Evolutionary conservation across 2,888 invertebrate genomes (phyloP), one percentile per base, ranked within the genome.

Genomic region (Apodemia zela): DNA sequence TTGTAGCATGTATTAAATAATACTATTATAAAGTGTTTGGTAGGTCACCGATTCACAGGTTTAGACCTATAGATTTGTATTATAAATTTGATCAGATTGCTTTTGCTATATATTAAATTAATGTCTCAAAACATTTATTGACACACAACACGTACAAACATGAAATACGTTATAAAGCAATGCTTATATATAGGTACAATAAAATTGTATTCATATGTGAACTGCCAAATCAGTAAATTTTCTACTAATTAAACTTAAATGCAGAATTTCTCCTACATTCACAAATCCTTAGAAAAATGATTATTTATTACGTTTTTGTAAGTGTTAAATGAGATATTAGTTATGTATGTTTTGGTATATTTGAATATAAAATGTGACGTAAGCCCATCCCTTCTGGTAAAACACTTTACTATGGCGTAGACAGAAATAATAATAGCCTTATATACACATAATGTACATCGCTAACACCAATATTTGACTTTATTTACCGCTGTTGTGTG

Each of bases 391-490:
- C 45, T 62, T 59, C 49, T 63, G 63, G 47, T 59, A 15, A 42
- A 42, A 62, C 71, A 69, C 75, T 76, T 78, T 79, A 81, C 79
- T 80, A 77, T 77, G 79, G 78, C 75, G 72, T 71, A 76, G 75
- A 70, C 73, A 74, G 69, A 66, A 69, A 51, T 49, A 72, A 66
- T 66, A 69, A 71, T 80, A 82, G 81, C 82, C 81, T 84, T 82
- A 78, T 74, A 68, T 74, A 75, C 72, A 65, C 72, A 65, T 69
- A 68, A 15, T 74, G 73, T 77, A 77, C 73, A 79, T 75, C 71
- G 75, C 75, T 73, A 80, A 83, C 79, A 79, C 77, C 76, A 77
- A 77, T 77, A 70, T 75, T 79, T 75, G 74, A 79, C 72, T 77
- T 76, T 68, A 68, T 74, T 76, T 76, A 74, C 70, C 73, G 74